Evolutionary conservation across 2,113 vertebrate species (phyloP), one percentile per base, ranked within the genome.

Genomic region (Centropus bengalensis): DNA sequence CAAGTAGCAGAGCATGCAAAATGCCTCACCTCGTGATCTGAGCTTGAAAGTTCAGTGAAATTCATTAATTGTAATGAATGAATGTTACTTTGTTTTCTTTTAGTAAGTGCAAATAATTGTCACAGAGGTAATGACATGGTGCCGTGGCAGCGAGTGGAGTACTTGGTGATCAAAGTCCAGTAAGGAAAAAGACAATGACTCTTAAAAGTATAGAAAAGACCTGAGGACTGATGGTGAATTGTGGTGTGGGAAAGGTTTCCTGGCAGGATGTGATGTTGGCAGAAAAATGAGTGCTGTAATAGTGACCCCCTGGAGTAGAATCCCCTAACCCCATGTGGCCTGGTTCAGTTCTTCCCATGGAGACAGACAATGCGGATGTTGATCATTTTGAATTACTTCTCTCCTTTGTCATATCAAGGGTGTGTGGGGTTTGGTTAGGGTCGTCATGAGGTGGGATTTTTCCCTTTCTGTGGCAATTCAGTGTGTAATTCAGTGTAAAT

Each of bases 301-400:
- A 51, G 18, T 64, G 22, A 52, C 30, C 15, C 6, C 6, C 26
- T 60, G 36, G 18, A 60, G 20, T 64, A 69, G 59, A 84, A 84
- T 64, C 30, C 33, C 7, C 3, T 38, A 17, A 58, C n/a, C 13
- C 44, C 68, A 13, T 66, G 20, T 80, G 58, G 3, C 28, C 32
- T 70, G 49, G 7, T 69, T 12, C 1, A 49, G 28, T 47, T 86
- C n/a, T 10, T 84, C n/a, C 54, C 0, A 0, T 20, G 44, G 20
- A 6, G n/a, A 59, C 40, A 71, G 63, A 45, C 27, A 54, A 6
- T 1, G 2, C 44, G 9, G 2, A 56, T 69, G 11, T 56, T 60
- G 30, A 5, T 80, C 2, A 0, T 49, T 77, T 55, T 52, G 44
- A 17, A 32, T 86, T 86, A 55, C 10, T 64, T 66, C 18, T 88